phyloP scores from a whole-genome alignment of 2,113 vertebrate species.

The Vulpes vulpes region DNA sequence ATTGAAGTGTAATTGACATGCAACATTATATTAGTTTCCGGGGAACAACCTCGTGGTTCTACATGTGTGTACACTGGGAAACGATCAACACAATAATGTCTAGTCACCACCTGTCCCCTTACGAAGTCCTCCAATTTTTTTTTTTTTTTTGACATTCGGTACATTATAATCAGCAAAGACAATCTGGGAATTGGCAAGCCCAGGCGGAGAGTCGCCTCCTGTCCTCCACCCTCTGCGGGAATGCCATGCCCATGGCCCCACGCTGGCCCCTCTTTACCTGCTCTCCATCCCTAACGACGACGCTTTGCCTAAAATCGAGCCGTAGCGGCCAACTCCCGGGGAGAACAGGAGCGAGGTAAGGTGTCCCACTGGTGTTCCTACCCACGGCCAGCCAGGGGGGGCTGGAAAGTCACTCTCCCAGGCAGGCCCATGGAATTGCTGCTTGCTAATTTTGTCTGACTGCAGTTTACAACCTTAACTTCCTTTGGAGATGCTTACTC shows the following conservation, averaged over 20 bases:
- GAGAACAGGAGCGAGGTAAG: not conserved
- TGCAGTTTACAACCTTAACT: slow-evolving; percentile 18
- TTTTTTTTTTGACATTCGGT: not conserved
- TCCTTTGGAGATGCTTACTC: not conserved
- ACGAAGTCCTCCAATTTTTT: not conserved
- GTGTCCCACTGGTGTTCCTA: not conserved
- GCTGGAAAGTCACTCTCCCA: not conserved
- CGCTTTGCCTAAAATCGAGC: not conserved
- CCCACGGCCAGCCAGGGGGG: too few relatives aligned
- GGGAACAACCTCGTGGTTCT: not conserved
- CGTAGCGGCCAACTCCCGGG: not conserved
- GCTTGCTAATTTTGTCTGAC: not conserved
- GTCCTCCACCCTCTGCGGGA: not conserved
- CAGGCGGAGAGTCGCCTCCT: not conserved
- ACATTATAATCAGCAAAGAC: not conserved
- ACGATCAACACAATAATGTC: not conserved
- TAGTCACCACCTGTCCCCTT: not conserved
- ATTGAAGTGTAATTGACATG: not conserved
- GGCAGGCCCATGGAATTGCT: not conserved
- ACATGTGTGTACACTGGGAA: not conserved
- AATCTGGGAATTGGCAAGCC: not conserved
- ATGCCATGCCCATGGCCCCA: not conserved
- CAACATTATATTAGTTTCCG: not conserved
- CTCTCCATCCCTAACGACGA: not conserved
- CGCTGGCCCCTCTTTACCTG: not conserved